phyloP scores from a whole-genome alignment of 1,140 invertebrate species.

The Megathymus violae region DNA sequence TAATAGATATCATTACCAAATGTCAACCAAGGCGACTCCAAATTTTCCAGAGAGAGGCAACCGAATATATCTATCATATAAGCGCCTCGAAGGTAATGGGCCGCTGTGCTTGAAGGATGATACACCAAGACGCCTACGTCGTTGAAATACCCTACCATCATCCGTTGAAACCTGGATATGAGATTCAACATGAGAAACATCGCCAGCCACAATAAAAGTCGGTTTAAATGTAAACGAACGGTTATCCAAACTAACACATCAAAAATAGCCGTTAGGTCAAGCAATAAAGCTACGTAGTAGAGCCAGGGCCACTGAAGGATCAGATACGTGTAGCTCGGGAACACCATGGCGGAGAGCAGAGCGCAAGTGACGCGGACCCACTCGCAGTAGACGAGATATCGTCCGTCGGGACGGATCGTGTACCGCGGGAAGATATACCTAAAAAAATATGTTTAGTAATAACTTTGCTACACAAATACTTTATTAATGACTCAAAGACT shows the following conservation, averaged over 20 bases:
- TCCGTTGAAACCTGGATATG: conserved; percentile 61
- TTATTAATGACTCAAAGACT: no score
- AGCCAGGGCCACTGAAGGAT: conserved; percentile 56
- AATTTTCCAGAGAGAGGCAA: conserved; percentile 61
- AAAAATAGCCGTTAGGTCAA: conserved; percentile 56
- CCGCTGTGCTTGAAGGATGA: conserved; percentile 72
- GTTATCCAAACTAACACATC: conserved; percentile 53
- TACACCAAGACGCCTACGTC: conserved; percentile 68
- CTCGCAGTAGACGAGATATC: conserved; percentile 55
- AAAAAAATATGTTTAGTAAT: no score
- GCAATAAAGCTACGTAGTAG: conserved; percentile 38
- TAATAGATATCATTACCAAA: no score
- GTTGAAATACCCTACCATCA: conserved; percentile 76
- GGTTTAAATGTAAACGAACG: conserved; percentile 4
- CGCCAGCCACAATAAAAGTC: neutral
- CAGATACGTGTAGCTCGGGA: conserved; percentile 61
- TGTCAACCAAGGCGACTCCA: conserved; percentile 53
- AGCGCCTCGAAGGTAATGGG: conserved; percentile 66
- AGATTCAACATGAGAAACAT: neutral
- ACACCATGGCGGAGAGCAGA: conserved; percentile 54
- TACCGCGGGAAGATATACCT: conserved; percentile 70
- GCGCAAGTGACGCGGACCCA: conserved; percentile 60
- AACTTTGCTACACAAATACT: no score
- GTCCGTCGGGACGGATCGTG: conserved; percentile 61
- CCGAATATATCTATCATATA: conserved; percentile 70